Percentiles rank a stretch among this genome's conserved stretches.
phyloP scores from a whole-genome alignment of 2,888 invertebrate species.

The Cantharis nigra region DNA sequence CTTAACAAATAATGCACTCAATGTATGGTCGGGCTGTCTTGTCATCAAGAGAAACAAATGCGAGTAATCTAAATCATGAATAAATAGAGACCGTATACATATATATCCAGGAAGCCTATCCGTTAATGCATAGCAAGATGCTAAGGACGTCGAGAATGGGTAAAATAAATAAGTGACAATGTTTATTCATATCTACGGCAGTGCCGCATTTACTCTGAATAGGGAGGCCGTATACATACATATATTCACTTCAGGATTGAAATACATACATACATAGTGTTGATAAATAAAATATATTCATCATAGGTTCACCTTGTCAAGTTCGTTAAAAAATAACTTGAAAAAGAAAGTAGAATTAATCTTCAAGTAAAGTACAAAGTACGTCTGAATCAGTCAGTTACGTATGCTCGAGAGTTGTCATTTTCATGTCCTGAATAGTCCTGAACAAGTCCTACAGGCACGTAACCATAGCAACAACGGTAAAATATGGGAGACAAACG shows the following conservation, averaged over 20 bases:
- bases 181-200: conserved; percentile 51
- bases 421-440: conserved; percentile 36
- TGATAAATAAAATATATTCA: background rate
- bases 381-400: conserved; percentile 11
- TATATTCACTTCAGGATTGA: background rate
- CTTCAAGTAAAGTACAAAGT: conserved; percentile 4
- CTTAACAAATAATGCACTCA: background rate
- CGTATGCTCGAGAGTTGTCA: conserved; percentile 28
- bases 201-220: conserved; percentile 44
- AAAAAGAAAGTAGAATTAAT: conserved; percentile 5
- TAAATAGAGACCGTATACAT: conserved; percentile 38
- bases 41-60: conserved; percentile 13
- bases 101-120: conserved; percentile 40
- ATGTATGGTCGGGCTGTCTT: background rate
- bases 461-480: conserved; percentile 34
- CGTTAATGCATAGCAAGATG: conserved; percentile 38
- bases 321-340: background rate
- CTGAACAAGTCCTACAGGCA: conserved; percentile 37
- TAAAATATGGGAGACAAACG: conserved; percentile 26
- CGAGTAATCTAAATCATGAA: conserved; percentile 36
- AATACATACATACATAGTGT: background rate
- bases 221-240: conserved; percentile 14
- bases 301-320: background rate
- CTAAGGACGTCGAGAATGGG: conserved; percentile 27
- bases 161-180: conserved; percentile 48